Evolutionary conservation across 1,140 invertebrate species (phyloP), one percentile per base, ranked within the genome.

Genomic region (Eriocheir sinensis): DNA sequence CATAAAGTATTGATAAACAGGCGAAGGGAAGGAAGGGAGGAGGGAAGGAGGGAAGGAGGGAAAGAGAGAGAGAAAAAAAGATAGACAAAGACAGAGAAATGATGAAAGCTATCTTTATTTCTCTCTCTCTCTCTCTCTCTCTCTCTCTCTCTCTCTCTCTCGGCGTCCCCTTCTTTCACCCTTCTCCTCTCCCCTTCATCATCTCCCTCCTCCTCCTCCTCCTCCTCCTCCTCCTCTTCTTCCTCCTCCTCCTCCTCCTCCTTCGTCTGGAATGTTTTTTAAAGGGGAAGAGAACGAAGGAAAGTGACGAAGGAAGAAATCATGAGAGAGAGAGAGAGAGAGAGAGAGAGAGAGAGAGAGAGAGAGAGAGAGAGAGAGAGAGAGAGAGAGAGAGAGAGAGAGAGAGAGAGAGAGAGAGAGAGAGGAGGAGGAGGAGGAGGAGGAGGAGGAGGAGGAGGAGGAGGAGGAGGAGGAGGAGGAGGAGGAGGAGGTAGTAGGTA

Each of bases 381-480:
- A 48, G 44, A 48, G 44, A 48, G 44, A 48, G 44, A 48, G 15
- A 15, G 44, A 48, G 15, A 48, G 44, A 48, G 44, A 15, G 4
- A 48, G 44, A 79, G 79, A 83, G 30, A 79, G 9, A 36, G 34
- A 32, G 38, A 44, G 91, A 36, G 72, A 48, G 40, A 80, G 53
- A 83, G 91, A 38, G 91, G 32, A 79, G 44, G 21, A 83, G 79
- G 44, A 38, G 83, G 40, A 41, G 91, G 17, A 40, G 44, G 27
- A 79, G 38, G n/a, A 36, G 27, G 89, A 91, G 90, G n/a, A 60
- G 40, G 90, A 79, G 72, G 80, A 32, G 34, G 60, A 30, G 90
- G 34, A 79, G 40, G 36, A 79, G 48, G 60, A 34, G 60, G 48
- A 60, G 17, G 30, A 8, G 44, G 44, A 90, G 12, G 30, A 30